Base-by-base conservation (phyloP, 2,797 vertebrate genomes). In the Nannoperca obscura region DNA sequence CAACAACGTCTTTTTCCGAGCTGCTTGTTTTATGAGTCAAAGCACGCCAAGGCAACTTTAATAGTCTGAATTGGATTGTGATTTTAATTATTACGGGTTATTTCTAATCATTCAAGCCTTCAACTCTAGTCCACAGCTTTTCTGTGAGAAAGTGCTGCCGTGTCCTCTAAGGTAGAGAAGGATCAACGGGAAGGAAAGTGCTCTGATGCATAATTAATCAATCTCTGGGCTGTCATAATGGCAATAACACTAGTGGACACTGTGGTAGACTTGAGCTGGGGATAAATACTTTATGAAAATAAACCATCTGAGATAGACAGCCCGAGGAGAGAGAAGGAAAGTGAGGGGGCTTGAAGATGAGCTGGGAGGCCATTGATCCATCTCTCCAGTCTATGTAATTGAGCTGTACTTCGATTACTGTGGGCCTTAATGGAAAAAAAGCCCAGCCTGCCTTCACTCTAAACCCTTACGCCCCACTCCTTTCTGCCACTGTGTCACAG, bases 241-340 rank as follows among this genome's bases (percentile, higher is more conserved):
- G 86, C 83, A 77, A 84, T 74, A 91, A 88, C 80, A 89, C 66
- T 52, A 61, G 81, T 82, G 86, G 88, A 86, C 86, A 84, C 63
- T 69, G 71, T 71, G 66, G 75, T 82, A 75, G 80, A 93, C 88
- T 90, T 67, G 83, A 90, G 86, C 86, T 73, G 62, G 61, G 74
- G 78, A 92, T 95, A 77, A 95, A 95, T 95, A 94, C 92, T 95
- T 95, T 90, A 95, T 95, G 94, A 94, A 94, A 95, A 94, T 92
- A 81, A 92, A 87, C 86, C 85, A 89, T 86, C 85, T 65, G 84
- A 83, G 80, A 84, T 75, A 59, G 74, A 87, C 74, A 82, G 76
- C 55, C 36, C 3, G 54, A 75, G 83, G 71, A 82, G 79, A 77
- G 78, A 60, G 70, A 68, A 32, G n/a, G 74, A 78, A 71, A 84